These are phyloP conservation scores for Gyrodactylus bullatarudis DNA, from an alignment of 1,140 invertebrate species.

Conservation along the genomic window DNA sequence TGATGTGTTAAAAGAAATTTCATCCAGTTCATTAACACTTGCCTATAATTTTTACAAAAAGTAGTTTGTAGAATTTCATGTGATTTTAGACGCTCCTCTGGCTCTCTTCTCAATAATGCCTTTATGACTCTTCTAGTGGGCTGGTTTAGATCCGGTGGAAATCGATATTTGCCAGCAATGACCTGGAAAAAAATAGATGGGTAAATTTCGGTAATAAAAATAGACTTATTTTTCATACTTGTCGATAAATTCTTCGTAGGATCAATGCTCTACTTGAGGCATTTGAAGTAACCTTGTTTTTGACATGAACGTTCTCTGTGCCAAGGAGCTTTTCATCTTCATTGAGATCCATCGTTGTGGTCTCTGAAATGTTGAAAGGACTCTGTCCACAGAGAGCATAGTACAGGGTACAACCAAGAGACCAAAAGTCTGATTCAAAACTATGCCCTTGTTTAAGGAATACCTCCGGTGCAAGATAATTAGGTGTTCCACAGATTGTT, in stretches of 20 bases:
- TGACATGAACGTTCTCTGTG: background rate
- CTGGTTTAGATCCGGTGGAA: background rate
- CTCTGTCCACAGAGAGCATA: background rate
- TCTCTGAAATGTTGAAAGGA: background rate
- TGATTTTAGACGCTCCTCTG: background rate
- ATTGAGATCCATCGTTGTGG: background rate
- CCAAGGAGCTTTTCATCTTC: background rate
- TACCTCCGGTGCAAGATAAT: constrained; percentile 70
- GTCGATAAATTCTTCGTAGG: background rate
- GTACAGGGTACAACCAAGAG: constrained; percentile 33
- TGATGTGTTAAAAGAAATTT: too few relatives aligned
- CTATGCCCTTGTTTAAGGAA: constrained; percentile 52
- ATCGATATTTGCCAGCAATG: background rate
- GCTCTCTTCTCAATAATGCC: background rate
- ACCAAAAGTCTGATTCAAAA: constrained; percentile 67
- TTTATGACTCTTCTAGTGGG: background rate
- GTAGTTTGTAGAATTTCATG: background rate
- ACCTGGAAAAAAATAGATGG: background rate
- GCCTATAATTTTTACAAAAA: background rate
- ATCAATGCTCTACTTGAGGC: background rate
- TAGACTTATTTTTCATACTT: background rate
- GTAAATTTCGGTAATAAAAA: background rate
- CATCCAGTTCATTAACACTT: background rate
- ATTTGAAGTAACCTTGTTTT: background rate
- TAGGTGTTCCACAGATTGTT: constrained; percentile 64